These are phyloP conservation scores for Amphiprion percula DNA, from an alignment of 2,113 vertebrate genomes.

Conservation along the genomic window DNA sequence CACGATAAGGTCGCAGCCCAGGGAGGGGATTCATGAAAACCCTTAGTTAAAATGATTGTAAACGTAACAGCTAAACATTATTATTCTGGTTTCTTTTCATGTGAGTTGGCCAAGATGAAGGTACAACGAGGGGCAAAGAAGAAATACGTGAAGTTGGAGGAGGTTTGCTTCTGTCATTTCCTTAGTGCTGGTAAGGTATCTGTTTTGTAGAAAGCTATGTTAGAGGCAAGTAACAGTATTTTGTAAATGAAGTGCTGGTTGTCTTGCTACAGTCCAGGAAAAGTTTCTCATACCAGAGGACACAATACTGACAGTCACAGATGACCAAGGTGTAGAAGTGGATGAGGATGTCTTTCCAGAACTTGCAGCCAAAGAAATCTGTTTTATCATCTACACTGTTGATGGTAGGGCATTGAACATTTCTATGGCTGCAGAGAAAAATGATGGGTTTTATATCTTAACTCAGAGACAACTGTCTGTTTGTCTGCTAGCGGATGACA, in stretches of 20 bases:
- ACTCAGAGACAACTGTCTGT: too few species aligned
- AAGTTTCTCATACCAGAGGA: background rate
- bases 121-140: too few species aligned
- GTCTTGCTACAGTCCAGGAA: background rate
- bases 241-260: background rate
- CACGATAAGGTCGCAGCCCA: too few species aligned
- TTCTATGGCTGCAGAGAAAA: too few species aligned
- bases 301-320: slow-evolving; percentile 8
- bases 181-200: background rate
- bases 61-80: too few species aligned
- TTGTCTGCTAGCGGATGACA: background rate
- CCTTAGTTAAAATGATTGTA: too few species aligned
- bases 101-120: too few species aligned
- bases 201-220: background rate
- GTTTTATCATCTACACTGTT: slow-evolving; percentile 10
- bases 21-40: too few species aligned
- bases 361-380: slow-evolving; percentile 6
- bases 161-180: too few species aligned
- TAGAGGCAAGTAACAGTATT: background rate
- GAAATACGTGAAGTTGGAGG: too few species aligned
- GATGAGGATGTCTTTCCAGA: slow-evolving; percentile 29
- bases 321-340: slow-evolving; percentile 1
- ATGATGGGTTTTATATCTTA: too few species aligned
- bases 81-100: too few species aligned
- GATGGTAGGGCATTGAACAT: background rate